A percentile compares a stretch with the other conserved stretches of the same genome.
phyloP scores from a whole-genome alignment of 2,113 vertebrate species.

The Solea solea region DNA sequence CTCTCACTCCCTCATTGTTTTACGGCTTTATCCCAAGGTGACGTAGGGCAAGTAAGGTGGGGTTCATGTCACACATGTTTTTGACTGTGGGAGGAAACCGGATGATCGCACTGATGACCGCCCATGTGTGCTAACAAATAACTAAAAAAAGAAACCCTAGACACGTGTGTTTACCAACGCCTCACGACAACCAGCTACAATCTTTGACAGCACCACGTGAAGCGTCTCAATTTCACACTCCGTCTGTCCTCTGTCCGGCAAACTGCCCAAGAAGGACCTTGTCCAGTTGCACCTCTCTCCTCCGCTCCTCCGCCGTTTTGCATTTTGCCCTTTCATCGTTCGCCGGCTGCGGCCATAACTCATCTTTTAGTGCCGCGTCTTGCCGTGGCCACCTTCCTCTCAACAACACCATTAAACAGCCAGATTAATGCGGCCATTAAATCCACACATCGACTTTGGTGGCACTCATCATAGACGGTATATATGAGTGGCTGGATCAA shows the following conservation, averaged over 20 bases:
- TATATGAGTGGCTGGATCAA: slow-evolving; percentile 67
- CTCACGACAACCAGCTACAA: slow-evolving; percentile 5
- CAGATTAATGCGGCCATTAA: slow-evolving; percentile 77
- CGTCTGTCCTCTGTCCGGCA: background rate
- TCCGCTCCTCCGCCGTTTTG: slow-evolving; percentile 34
- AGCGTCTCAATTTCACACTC: slow-evolving; percentile 4
- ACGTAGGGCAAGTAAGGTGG: too few relatives aligned
- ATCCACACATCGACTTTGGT: slow-evolving; percentile 63
- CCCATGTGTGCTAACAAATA: too few relatives aligned
- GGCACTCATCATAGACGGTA: slow-evolving; percentile 71
- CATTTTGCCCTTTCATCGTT: slow-evolving; percentile 62
- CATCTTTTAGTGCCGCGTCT: slow-evolving; percentile 65
- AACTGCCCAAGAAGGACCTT: slow-evolving; percentile 14
- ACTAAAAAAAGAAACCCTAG: background rate
- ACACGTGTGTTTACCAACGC: slow-evolving; percentile 9
- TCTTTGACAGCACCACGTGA: background rate
- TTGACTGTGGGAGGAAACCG: too few relatives aligned
- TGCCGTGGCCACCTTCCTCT: slow-evolving; percentile 68
- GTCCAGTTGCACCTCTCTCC: slow-evolving; percentile 34
- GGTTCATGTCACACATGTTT: too few relatives aligned
- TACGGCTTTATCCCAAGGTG: too few relatives aligned
- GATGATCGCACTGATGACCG: too few relatives aligned
- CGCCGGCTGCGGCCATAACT: slow-evolving; percentile 52
- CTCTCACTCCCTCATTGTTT: too few relatives aligned
- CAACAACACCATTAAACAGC: slow-evolving; percentile 70